Evolutionary conservation across 2,113 vertebrate species (phyloP), one percentile per base, ranked within the genome.

Genomic region (Glareola pratincola): DNA sequence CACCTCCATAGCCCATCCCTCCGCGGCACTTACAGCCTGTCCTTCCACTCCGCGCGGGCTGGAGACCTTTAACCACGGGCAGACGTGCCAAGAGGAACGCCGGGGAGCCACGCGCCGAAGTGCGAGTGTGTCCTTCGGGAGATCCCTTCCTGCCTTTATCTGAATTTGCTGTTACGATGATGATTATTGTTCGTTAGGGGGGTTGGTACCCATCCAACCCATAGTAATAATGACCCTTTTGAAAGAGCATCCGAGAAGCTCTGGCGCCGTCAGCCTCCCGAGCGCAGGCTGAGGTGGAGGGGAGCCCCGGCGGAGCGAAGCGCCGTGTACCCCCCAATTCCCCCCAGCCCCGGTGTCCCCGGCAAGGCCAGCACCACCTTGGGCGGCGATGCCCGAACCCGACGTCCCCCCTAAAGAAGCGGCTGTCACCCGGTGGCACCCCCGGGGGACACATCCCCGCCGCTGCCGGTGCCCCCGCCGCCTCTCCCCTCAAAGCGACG

Each of bases 281-380:
- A 13, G 4, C 1, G 34, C 23, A 2, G 50, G 23, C 7, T 32
- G n/a, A 2, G 51, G 4, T 1, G 10, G 41, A 22, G 39, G 4
- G 20, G 45, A 76, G n/a, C 45, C 45, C 32, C 5, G 3, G 2
- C 3, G 6, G 39, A n/a, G n/a, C 12, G 12, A 14, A 36, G 54
- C 45, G 2, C 64, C 60, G 2, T 0, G 6, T 8, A 3, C 2
- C 8, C 47, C 51, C n/a, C n/a, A n/a, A n/a, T n/a, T n/a, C 29
- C 18, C 39, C 24, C 12, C 6, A 21, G 32, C 37, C 39, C 47
- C 66, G 1, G 5, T 12, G 32, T 9, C 74, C 48, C 20, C 64
- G 18, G 16, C 14, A 22, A 8, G 10, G 10, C 48, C 57, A 16
- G 27, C 18, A 17, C 8, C 27, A 23, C 14, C 74, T 26, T 20